phyloP scores from a whole-genome alignment of 2,113 vertebrate species.

The Zosterops lateralis region DNA sequence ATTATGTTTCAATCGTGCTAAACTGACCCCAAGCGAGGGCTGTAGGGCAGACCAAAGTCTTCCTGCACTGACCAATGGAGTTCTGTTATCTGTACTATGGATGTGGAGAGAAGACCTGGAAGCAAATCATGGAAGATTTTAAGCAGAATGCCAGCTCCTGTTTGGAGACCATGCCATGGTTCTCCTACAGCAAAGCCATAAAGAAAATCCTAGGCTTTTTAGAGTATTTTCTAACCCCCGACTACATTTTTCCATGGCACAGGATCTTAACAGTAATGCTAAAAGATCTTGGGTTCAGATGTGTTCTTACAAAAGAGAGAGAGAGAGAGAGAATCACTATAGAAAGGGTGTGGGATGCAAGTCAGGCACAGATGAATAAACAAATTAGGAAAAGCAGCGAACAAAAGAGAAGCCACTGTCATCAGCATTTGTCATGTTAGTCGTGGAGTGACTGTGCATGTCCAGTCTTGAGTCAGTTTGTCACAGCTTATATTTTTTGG shows the following conservation, averaged over 20 bases:
- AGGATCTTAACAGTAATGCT: neutral
- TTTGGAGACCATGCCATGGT: neutral
- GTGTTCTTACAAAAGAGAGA: neutral
- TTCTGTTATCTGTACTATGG: neutral
- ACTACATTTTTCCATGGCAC: neutral
- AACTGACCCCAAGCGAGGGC: fast-evolving
- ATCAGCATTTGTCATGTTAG: neutral
- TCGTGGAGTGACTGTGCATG: neutral
- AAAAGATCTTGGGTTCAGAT: neutral
- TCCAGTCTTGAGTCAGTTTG: neutral
- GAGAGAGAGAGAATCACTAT: neutral
- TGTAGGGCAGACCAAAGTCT: neutral
- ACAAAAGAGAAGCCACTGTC: neutral
- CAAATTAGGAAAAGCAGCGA: neutral
- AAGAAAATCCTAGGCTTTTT: neutral
- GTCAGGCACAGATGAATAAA: neutral
- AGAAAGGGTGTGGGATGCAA: neutral
- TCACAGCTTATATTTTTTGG: neutral
- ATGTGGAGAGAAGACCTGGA: neutral
- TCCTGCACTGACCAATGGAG: neutral
- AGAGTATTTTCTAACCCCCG: neutral
- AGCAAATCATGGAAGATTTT: neutral
- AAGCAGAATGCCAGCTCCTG: neutral
- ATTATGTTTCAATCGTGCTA: neutral
- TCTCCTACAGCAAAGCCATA: neutral